phyloP scores from a whole-genome alignment of 2,888 invertebrate species.

The Volucella inanis region DNA sequence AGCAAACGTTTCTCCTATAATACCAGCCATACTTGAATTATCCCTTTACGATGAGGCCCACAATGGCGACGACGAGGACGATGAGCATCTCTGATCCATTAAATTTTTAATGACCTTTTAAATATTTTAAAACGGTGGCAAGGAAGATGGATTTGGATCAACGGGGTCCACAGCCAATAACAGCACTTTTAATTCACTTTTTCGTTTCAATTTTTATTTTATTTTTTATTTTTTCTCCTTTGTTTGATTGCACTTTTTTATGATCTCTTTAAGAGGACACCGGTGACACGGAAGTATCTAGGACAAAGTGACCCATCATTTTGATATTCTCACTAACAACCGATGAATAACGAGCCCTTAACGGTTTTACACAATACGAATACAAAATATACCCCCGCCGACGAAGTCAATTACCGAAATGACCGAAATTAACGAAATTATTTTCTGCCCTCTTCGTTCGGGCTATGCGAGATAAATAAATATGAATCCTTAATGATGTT shows the following conservation, averaged over 20 bases:
- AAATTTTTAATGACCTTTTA: conserved; percentile 70
- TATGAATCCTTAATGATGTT: conserved; percentile 37
- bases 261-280: conserved; percentile 23
- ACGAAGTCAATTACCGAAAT: conserved; percentile 18
- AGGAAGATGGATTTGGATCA: conserved; percentile 33
- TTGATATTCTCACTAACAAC: conserved; percentile 29
- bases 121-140: conserved; percentile 66
- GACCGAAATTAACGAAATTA: no score
- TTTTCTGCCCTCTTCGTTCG: conserved; percentile 13
- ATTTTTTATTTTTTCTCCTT: conserved; percentile 39
- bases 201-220: conserved; percentile 15
- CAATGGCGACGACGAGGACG: conserved; percentile 28
- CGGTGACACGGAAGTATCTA: conserved; percentile 9
- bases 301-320: conserved; percentile 28
- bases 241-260: conserved; percentile 59
- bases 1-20: conserved; percentile 60
- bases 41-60: conserved; percentile 62
- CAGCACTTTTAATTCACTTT: conserved; percentile 58
- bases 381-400: conserved; percentile 10
- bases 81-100: conserved; percentile 68
- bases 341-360: background rate
- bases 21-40: conserved; percentile 73
- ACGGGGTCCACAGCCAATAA: conserved; percentile 38
- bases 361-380: background rate
- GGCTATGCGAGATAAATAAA: conserved; percentile 34